A percentile compares a stretch with the other conserved stretches of the same genome.
Evolutionary conservation across 2,113 vertebrate species (phyloP).

Genomic region (Sceloporus tristichus): DNA sequence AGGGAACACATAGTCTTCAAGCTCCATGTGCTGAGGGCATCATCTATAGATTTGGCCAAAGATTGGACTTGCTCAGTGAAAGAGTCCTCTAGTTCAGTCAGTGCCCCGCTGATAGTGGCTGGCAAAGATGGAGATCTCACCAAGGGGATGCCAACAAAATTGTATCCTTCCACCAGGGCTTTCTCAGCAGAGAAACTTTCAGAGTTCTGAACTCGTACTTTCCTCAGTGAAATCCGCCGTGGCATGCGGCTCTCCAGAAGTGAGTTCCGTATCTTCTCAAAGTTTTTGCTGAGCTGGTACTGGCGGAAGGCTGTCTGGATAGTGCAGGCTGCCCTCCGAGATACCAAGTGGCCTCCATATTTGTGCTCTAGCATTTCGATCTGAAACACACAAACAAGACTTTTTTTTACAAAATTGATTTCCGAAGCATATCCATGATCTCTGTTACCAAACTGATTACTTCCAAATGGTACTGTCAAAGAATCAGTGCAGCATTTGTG

Average conservation of each 20-base stretch:
- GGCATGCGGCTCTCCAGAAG: constrained; percentile 95
- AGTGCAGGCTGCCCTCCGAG: constrained; percentile 94
- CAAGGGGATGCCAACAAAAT: constrained; percentile 89
- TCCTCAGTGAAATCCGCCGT: constrained; percentile 93
- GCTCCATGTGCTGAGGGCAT: constrained; percentile 97
- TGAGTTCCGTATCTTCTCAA: constrained; percentile 98
- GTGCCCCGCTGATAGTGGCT: constrained; percentile 85
- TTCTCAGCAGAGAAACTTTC: constrained; percentile 92
- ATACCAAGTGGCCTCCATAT: constrained; percentile 95
- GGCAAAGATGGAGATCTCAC: constrained; percentile 91
- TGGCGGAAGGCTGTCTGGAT: constrained; percentile 98
- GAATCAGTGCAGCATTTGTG: constrained; percentile 30
- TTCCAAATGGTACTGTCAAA: not conserved
- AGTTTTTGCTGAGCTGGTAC: constrained; percentile 99
- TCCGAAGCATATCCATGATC: constrained; percentile 2
- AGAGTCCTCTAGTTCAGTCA: constrained; percentile 97
- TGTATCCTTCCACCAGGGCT: constrained; percentile 92
- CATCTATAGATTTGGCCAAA: constrained; percentile 96
- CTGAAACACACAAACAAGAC: constrained; percentile 73
- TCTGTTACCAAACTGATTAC: not conserved
- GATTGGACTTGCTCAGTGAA: constrained; percentile 97
- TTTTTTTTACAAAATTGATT: constrained; percentile 15
- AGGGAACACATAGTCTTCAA: constrained; percentile 94
- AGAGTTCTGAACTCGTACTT: constrained; percentile 88
- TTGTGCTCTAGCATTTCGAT: constrained; percentile 99